Percentiles rank a stretch among this genome's conserved stretches.
Evolutionary conservation across 2,113 vertebrate genomes (phyloP).

Genomic region (Apeltes quadracus): DNA sequence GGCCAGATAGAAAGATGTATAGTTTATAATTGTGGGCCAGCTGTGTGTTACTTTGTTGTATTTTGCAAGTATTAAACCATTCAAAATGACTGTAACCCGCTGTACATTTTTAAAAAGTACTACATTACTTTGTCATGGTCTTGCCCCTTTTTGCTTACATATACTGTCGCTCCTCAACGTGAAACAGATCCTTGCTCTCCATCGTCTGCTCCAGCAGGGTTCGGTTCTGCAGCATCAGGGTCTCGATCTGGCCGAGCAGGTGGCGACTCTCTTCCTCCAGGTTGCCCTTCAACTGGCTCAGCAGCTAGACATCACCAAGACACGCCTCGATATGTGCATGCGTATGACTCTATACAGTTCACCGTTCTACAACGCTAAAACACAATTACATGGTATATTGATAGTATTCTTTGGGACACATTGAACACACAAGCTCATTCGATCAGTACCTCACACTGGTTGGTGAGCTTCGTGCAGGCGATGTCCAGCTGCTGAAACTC

Average conservation of each 20-base stretch:
- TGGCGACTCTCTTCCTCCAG: slow-evolving; percentile 97
- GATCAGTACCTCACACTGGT: slow-evolving; percentile 91
- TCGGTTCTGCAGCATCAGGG: slow-evolving; percentile 95
- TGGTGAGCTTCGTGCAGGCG: slow-evolving; percentile 91
- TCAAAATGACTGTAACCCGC: no score
- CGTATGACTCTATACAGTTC: neutral
- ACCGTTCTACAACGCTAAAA: neutral
- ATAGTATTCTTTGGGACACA: neutral
- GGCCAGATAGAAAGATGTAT: neutral
- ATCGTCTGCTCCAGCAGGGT: slow-evolving; percentile 96
- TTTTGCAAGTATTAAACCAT: no score
- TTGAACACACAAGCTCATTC: neutral
- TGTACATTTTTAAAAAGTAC: no score
- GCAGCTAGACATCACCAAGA: slow-evolving; percentile 78
- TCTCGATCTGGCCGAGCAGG: slow-evolving; percentile 96
- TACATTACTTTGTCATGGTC: neutral
- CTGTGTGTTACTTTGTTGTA: neutral
- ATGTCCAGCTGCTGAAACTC: slow-evolving; percentile 97
- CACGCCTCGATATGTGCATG: neutral
- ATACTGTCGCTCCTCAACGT: slow-evolving; percentile 96
- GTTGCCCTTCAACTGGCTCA: slow-evolving; percentile 96
- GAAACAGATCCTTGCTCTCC: slow-evolving; percentile 99
- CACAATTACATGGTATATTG: neutral
- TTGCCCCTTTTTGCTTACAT: slow-evolving; percentile 79
- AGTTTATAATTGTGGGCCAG: neutral